Percentiles rank a stretch among this genome's conserved stretches.
Evolutionary conservation across 2,797 vertebrate genomes (phyloP).

Genomic region (Leucoraja ocellata): DNA sequence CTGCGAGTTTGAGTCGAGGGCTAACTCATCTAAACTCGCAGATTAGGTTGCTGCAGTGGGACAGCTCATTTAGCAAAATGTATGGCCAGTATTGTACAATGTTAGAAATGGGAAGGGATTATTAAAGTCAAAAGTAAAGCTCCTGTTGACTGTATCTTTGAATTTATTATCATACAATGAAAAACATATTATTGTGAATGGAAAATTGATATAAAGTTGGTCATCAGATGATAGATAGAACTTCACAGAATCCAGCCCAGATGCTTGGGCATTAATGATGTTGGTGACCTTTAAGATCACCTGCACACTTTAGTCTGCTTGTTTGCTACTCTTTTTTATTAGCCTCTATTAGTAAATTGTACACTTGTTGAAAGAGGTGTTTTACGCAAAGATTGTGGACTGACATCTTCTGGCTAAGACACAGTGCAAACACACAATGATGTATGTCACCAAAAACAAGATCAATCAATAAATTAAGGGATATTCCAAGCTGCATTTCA

Average conservation of each 20-base stretch:
- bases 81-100: no score
- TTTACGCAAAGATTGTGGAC: background rate
- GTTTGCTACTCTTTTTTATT: background rate
- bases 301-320: background rate
- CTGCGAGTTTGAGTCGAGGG: no score
- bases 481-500: background rate
- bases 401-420: background rate
- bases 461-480: constrained; percentile 16
- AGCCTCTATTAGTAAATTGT: background rate
- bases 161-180: no score
- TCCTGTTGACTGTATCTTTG: background rate
- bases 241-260: no score
- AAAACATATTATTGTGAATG: no score
- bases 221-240: background rate
- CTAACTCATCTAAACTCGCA: no score
- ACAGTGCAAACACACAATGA: background rate
- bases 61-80: background rate
- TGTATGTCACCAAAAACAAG: background rate
- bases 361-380: background rate
- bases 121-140: background rate
- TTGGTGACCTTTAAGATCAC: background rate
- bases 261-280: background rate
- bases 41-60: no score
- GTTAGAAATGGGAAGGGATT: background rate
- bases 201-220: background rate